These are phyloP conservation scores for Apogon talboti DNA, from an alignment of 2,797 vertebrate species.

Conservation along the genomic window DNA sequence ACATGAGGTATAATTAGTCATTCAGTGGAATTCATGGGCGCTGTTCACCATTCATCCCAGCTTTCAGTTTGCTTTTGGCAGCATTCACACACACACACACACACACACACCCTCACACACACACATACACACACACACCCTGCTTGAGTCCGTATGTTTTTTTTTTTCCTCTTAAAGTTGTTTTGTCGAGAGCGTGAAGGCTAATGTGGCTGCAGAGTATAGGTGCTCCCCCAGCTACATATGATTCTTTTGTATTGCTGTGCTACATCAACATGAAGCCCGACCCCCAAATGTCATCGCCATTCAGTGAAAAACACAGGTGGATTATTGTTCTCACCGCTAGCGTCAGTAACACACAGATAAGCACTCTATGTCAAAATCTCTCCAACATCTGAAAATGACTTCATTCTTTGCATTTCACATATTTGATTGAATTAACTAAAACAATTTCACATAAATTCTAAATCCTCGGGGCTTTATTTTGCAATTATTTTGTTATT, in stretches of 20 bases:
- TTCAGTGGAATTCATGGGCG: slow-evolving; percentile 71
- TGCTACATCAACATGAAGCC: slow-evolving; percentile 56
- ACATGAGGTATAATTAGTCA: slow-evolving; percentile 69
- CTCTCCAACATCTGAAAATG: slow-evolving; percentile 48
- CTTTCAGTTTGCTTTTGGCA: slow-evolving; percentile 69
- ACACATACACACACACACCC: slow-evolving; percentile 31
- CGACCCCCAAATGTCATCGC: slow-evolving; percentile 78
- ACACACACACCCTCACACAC: slow-evolving; percentile 40
- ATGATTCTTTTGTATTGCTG: slow-evolving; percentile 60
- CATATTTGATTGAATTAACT: slow-evolving; percentile 54
- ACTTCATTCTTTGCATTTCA: slow-evolving; percentile 56
- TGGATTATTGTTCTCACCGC: slow-evolving; percentile 79
- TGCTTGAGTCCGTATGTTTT: slow-evolving; percentile 40
- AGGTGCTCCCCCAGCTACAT: slow-evolving; percentile 71
- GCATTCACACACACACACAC: slow-evolving; percentile 34
- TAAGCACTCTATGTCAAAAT: slow-evolving; percentile 41
- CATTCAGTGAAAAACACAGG: slow-evolving; percentile 78
- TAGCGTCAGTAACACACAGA: slow-evolving; percentile 64
- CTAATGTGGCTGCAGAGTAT: slow-evolving; percentile 71
- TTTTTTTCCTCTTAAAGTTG: slow-evolving; percentile 44
- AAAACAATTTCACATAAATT: slow-evolving; percentile 40
- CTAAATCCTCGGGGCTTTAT: slow-evolving; percentile 28
- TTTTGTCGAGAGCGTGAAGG: slow-evolving; percentile 63
- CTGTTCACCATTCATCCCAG: slow-evolving; percentile 71
- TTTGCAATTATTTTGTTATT: slow-evolving; percentile 47